Evolutionary conservation across 2,888 invertebrate species (phyloP), one percentile per base, ranked within the genome.

Genomic region (Lepidonotus clava): DNA sequence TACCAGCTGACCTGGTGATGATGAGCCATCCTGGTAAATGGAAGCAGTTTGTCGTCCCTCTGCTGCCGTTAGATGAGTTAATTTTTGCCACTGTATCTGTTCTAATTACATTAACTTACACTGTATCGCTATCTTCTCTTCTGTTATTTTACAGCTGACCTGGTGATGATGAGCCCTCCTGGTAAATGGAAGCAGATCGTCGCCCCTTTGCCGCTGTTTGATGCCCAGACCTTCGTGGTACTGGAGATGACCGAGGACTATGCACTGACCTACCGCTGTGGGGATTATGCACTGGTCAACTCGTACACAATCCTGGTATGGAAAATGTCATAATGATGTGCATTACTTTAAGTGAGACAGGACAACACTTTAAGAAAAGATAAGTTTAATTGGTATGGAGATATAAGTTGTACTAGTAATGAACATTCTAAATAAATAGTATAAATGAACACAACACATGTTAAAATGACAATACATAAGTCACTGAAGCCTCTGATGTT

Each of bases 171-270:
- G 76, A 40, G 21, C 18, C 76, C 76, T 6, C 76, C 76, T 24
- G 76, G 76, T 11, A 76, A 76, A 28, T 76, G 76, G 76, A 21
- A 76, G 76, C 76, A 76, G 38, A 34, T 76, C 24, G 76, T 76
- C n/a, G 76, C 76, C 4, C 76, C 76, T 18, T 6, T 76, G 36
- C 76, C 40, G 4, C 76, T 76, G 21, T 76, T 76, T 40, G 76
- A 76, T 38, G 21, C 76, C n/a, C 76, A 76, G 8, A 38, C 34
- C 24, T 76, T 76, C 36, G 76, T 76, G 4, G 76, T 76, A 21
- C 76, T 76, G 34, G 76, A 76, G 76, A 76, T 76, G 38, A 76
- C 76, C 14, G 76, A 76, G 38, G 76, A 76, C n/a, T 76, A 76
- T 38, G 76, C 76, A 11, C 36, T 76, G 6, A 76, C 76, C 11